Conservation (phyloP, 2,888 invertebrate species). For the Nezara viridula region DNA sequence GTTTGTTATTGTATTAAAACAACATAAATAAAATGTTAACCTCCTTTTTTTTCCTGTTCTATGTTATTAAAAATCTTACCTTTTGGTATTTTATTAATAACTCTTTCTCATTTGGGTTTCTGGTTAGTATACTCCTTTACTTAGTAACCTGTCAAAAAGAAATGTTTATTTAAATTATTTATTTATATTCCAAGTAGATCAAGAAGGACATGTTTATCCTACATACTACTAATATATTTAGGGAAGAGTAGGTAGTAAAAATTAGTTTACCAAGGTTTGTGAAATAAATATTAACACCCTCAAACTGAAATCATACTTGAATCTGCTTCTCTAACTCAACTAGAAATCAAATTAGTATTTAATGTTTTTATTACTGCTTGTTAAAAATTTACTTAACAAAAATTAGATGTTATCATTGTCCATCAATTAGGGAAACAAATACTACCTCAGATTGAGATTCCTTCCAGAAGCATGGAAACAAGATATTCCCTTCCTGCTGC, state of each 20-base stretch:
- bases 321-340: too few relatives aligned
- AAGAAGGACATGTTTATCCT: background rate
- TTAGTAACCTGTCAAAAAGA: background rate
- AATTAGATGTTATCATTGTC: too few relatives aligned
- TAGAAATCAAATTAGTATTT: too few relatives aligned
- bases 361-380: too few relatives aligned
- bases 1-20: slow-evolving; percentile 19
- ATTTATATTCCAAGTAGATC: background rate
- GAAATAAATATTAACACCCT: background rate
- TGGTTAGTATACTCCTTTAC: background rate
- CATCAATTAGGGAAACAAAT: too few relatives aligned
- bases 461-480: too few relatives aligned
- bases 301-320: background rate
- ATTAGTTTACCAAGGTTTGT: background rate
- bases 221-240: background rate
- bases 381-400: too few relatives aligned
- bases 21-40: slow-evolving; percentile 30
- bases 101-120: background rate
- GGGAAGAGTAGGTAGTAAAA: too few relatives aligned
- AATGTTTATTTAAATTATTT: background rate
- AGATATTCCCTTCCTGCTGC: too few relatives aligned
- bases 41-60: background rate
- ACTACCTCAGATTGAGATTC: too few relatives aligned
- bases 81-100: background rate
- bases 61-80: background rate